These are phyloP conservation scores for Philypnodon macrostomus DNA, from an alignment of 2,797 vertebrate genomes.

Conservation along the genomic window DNA sequence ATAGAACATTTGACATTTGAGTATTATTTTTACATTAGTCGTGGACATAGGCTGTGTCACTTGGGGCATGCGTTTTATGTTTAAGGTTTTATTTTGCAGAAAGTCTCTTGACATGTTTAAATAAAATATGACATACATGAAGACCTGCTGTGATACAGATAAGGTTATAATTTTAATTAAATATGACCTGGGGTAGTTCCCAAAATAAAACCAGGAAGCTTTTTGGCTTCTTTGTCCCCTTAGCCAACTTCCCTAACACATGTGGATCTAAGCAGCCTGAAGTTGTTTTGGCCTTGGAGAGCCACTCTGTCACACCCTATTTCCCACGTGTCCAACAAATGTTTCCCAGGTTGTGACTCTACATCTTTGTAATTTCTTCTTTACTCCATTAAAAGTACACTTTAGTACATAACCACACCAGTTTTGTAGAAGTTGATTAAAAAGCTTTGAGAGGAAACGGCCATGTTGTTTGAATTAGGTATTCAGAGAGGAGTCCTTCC, in stretches of 20 bases:
- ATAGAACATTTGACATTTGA: background rate
- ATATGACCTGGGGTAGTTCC: background rate
- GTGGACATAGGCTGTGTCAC: background rate
- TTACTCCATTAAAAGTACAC: slow-evolving; percentile 75
- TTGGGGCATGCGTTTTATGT: background rate
- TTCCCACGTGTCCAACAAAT: slow-evolving; percentile 73
- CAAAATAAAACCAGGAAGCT: background rate
- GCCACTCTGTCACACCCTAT: slow-evolving; percentile 19
- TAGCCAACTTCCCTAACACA: background rate
- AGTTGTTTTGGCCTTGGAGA: slow-evolving; percentile 16
- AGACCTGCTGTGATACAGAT: no score
- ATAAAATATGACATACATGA: no score
- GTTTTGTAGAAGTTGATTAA: slow-evolving; percentile 73
- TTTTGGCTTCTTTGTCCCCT: background rate
- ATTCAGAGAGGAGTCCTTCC: slow-evolving; percentile 53
- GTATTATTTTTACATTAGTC: slow-evolving; percentile 1
- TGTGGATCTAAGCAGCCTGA: slow-evolving; percentile 5
- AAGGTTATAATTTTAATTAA: no score
- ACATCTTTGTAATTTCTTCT: slow-evolving; percentile 57
- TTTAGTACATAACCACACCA: slow-evolving; percentile 74
- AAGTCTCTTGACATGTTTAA: background rate
- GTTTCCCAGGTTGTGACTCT: slow-evolving; percentile 52
- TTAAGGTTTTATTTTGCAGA: background rate
- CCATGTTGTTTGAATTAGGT: slow-evolving; percentile 74
- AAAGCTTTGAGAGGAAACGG: slow-evolving; percentile 65